Evolutionary conservation across 2,797 vertebrate species (phyloP).

Genomic region (Petrocephalus schoutedeni): DNA sequence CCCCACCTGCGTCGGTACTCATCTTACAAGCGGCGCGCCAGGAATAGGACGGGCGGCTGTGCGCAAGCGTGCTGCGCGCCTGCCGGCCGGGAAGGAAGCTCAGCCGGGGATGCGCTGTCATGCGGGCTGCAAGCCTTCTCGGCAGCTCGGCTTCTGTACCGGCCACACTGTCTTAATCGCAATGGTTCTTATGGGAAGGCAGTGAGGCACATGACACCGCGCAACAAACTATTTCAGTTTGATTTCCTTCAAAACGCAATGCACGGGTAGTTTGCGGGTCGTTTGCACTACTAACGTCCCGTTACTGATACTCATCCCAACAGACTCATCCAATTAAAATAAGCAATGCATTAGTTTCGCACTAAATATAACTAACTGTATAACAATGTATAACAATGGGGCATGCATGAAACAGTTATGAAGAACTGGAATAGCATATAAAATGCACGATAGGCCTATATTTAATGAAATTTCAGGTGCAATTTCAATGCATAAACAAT

Average conservation of each 20-base stretch:
- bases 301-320: neutral
- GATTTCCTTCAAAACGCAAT: neutral
- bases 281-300: neutral
- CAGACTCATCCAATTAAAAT: neutral
- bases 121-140: constrained; percentile 27
- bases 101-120: constrained; percentile 41
- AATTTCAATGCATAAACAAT: neutral
- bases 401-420: neutral
- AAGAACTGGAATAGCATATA: neutral
- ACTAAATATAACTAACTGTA: neutral
- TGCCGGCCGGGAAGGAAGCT: constrained; percentile 42
- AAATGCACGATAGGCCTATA: neutral
- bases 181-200: neutral
- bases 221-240: neutral
- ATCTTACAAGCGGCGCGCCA: constrained; percentile 72
- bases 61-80: constrained; percentile 60
- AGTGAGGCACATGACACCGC: neutral
- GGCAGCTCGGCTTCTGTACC: constrained; percentile 28
- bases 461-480: neutral
- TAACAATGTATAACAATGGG: neutral
- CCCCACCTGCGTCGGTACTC: constrained; percentile 68
- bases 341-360: neutral
- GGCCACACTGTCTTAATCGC: neutral
- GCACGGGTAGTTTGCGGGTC: neutral
- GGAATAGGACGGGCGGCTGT: constrained; percentile 49